These are phyloP conservation scores for Centropristis striata DNA, from an alignment of 2,113 vertebrate species.

Conservation along the genomic window DNA sequence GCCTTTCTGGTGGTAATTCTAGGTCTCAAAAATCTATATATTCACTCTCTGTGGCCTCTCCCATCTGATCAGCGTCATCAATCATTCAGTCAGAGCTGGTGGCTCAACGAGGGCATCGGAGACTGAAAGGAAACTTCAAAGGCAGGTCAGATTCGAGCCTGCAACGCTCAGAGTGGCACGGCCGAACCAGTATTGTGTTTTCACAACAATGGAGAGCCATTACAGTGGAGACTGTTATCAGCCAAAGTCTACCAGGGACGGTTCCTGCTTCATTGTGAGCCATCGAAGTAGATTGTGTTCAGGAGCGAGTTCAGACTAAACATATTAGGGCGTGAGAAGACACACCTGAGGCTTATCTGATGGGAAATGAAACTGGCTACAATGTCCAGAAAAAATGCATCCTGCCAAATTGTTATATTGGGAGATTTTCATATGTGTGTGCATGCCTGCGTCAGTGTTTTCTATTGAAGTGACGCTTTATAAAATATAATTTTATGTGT, in stretches of 20 bases:
- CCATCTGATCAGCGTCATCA: slow-evolving; percentile 46
- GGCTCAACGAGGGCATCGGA: slow-evolving; percentile 50
- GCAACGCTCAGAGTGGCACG: slow-evolving; percentile 38
- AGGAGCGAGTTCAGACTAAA: slow-evolving; percentile 89
- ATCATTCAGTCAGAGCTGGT: slow-evolving; percentile 51
- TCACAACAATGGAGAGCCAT: slow-evolving; percentile 69
- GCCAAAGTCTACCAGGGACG: slow-evolving; percentile 45
- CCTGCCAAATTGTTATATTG: slow-evolving; percentile 48
- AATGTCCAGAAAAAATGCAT: slow-evolving; percentile 66
- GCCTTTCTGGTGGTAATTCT: neutral
- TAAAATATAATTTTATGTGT: neutral
- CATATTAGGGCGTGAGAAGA: slow-evolving; percentile 86
- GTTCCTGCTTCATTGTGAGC: slow-evolving; percentile 82
- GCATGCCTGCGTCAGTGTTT: neutral
- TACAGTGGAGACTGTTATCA: slow-evolving; percentile 76
- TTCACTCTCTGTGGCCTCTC: slow-evolving; percentile 18
- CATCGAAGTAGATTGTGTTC: slow-evolving; percentile 68
- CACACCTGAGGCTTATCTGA: slow-evolving; percentile 92
- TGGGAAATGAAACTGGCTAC: slow-evolving; percentile 79
- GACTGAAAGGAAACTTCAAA: slow-evolving; percentile 56
- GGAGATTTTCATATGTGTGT: neutral
- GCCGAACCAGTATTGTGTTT: slow-evolving; percentile 63
- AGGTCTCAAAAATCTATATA: neutral
- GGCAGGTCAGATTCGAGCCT: slow-evolving; percentile 25
- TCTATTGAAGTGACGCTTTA: neutral